A percentile compares a stretch with the other conserved stretches of the same genome.
Evolutionary conservation across 2,888 invertebrate genomes (phyloP).

Genomic region (Resseliella maxima): DNA sequence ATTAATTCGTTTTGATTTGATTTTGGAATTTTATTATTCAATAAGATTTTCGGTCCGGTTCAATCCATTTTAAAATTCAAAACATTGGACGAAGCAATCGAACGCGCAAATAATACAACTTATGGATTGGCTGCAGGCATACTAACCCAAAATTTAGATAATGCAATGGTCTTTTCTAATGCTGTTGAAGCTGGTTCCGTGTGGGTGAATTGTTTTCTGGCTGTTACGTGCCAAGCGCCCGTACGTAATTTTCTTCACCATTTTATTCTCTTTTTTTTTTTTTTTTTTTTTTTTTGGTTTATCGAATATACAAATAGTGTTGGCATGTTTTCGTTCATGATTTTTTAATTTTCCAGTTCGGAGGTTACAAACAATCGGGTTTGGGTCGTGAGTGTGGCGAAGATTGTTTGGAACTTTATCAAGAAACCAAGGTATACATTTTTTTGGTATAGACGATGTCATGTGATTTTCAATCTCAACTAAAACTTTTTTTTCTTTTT

Average conservation of each 20-base stretch:
- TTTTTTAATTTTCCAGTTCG: slow-evolving; percentile 69
- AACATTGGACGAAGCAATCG: slow-evolving; percentile 79
- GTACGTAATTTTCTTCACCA: not conserved
- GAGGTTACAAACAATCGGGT: slow-evolving; percentile 89
- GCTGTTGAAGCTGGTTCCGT: slow-evolving; percentile 83
- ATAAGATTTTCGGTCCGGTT: slow-evolving; percentile 76
- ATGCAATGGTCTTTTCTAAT: slow-evolving; percentile 79
- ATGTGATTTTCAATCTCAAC: not conserved
- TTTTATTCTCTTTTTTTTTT: not conserved
- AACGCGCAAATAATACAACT: slow-evolving; percentile 81
- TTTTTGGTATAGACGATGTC: not conserved
- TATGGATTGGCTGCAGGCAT: slow-evolving; percentile 88
- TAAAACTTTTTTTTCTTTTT: too few relatives aligned
- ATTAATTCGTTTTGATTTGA: not conserved
- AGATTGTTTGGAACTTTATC: slow-evolving; percentile 80
- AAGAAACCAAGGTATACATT: slow-evolving; percentile 74
- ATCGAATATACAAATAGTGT: too few relatives aligned
- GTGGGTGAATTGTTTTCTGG: slow-evolving; percentile 73
- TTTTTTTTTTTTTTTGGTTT: not conserved
- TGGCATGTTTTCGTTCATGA: too few relatives aligned
- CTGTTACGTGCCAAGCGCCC: slow-evolving; percentile 75
- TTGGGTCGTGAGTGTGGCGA: slow-evolving; percentile 83
- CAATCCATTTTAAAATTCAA: slow-evolving; percentile 87
- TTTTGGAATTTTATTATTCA: not conserved
- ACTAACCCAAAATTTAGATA: slow-evolving; percentile 82